A percentile compares a stretch with the other conserved stretches of the same genome.
Evolutionary conservation across 2,888 invertebrate genomes (phyloP).

Genomic region (Dicranocentrus wangi): DNA sequence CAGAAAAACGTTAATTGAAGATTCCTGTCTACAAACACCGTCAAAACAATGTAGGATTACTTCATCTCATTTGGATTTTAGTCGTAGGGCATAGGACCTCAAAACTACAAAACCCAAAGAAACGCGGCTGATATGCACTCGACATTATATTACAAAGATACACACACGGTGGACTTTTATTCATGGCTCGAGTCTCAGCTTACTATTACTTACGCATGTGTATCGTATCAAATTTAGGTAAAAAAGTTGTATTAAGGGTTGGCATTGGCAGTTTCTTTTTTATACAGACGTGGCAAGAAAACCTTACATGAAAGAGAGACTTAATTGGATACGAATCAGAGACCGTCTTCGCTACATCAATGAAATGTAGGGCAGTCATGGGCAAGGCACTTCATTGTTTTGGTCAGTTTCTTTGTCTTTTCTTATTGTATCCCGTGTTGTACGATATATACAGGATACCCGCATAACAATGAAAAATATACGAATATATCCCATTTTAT

Average conservation of each 20-base stretch:
- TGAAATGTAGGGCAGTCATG: conserved; percentile 62
- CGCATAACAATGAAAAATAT: too few species aligned
- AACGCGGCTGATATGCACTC: too few species aligned
- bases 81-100: too few species aligned
- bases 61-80: background rate
- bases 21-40: conserved; percentile 8
- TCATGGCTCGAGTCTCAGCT: too few species aligned
- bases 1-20: background rate
- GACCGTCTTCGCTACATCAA: conserved; percentile 52
- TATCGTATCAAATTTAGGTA: background rate
- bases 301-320: conserved; percentile 31
- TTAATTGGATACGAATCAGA: conserved; percentile 63
- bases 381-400: conserved; percentile 62
- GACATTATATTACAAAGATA: background rate
- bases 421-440: too few species aligned
- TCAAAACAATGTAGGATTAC: conserved; percentile 1
- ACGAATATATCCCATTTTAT: too few species aligned
- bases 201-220: too few species aligned
- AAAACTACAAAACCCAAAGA: too few species aligned
- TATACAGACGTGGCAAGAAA: conserved; percentile 26
- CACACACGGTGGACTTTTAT: too few species aligned
- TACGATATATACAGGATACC: too few species aligned
- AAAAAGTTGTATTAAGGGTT: conserved; percentile 4
- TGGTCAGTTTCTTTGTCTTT: conserved; percentile 62
- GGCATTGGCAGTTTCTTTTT: conserved; percentile 29